These are phyloP conservation scores for Hymenopus coronatus DNA, from an alignment of 2,888 invertebrate genomes.

Conservation along the genomic window DNA sequence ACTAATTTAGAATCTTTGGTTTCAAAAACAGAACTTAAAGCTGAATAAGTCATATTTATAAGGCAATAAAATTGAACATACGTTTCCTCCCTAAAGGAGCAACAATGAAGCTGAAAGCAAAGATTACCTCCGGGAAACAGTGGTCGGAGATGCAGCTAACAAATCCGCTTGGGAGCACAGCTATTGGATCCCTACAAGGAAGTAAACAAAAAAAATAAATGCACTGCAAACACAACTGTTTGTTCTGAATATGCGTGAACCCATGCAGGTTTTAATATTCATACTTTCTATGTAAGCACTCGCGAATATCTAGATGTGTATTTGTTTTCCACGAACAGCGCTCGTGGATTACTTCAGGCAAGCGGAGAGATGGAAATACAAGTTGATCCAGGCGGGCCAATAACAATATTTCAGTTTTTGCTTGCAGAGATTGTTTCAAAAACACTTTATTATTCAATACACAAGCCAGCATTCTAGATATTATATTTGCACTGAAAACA, in stretches of 20 bases:
- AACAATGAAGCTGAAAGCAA: neutral
- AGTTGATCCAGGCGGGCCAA: neutral
- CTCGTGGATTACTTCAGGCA: neutral
- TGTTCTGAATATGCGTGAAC: neutral
- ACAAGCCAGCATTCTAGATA: too few relatives aligned
- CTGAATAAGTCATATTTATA: too few relatives aligned
- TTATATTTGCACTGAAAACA: too few relatives aligned
- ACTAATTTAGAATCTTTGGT: too few relatives aligned
- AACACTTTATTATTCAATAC: too few relatives aligned
- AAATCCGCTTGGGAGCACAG: neutral
- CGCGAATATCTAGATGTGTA: neutral
- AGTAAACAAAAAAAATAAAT: neutral
- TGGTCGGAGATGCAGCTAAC: neutral
- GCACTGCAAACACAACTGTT: neutral
- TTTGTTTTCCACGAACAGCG: neutral
- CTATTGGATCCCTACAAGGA: neutral
- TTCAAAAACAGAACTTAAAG: too few relatives aligned
- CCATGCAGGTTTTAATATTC: neutral
- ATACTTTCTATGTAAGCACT: neutral
- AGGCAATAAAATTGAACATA: neutral
- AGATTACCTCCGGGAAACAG: neutral
- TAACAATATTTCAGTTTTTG: neutral
- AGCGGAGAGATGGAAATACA: neutral
- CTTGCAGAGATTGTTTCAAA: too few relatives aligned
- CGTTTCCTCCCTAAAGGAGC: too few relatives aligned